These are phyloP conservation scores for Prolemur simus DNA, from an alignment of 2,113 vertebrate genomes.

Conservation along the genomic window DNA sequence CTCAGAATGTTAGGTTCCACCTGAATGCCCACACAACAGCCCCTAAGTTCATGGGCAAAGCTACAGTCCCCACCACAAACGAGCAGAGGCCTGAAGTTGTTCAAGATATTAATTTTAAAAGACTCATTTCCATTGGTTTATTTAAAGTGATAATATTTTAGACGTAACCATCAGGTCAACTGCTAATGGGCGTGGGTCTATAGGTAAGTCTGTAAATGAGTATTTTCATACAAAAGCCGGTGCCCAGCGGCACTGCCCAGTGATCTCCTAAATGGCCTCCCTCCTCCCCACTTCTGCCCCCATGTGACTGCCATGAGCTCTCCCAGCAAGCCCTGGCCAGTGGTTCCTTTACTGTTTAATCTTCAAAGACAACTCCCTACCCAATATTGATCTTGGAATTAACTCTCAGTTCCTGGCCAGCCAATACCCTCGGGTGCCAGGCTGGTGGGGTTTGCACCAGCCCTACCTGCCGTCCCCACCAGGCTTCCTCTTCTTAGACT, in stretches of 20 bases:
- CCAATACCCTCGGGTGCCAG: background rate
- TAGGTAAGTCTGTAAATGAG: background rate
- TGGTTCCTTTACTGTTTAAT: background rate
- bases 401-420: no score
- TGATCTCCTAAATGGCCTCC: background rate
- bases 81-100: background rate
- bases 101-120: background rate
- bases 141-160: background rate
- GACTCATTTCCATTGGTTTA: background rate
- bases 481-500: background rate
- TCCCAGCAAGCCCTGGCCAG: background rate
- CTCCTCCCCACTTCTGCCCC: background rate
- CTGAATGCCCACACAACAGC: rapidly evolving
- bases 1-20: background rate
- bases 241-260: rapidly evolving
- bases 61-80: background rate
- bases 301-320: background rate
- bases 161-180: background rate
- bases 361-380: no score
- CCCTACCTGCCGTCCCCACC: background rate
- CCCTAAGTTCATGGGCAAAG: background rate
- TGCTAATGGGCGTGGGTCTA: background rate
- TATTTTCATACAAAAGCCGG: background rate
- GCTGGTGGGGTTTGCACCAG: background rate
- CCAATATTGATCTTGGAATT: no score